Conservation (phyloP, 2,888 invertebrate genomes). For the Daptonema setosum region DNA sequence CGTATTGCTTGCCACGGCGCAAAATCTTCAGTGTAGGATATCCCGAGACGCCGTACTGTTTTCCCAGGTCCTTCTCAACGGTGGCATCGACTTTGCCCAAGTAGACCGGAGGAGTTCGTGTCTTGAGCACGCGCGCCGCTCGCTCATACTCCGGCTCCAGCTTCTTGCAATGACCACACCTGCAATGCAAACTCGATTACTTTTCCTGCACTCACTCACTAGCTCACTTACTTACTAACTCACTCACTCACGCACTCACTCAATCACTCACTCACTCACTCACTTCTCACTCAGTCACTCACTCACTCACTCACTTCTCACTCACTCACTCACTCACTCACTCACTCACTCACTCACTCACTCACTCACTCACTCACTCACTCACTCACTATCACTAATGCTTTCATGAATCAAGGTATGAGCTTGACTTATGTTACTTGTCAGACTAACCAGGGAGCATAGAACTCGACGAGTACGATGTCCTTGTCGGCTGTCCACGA, state of each 20-base stretch:
- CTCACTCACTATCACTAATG: too few relatives aligned
- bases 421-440: too few relatives aligned
- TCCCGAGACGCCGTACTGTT: constrained; percentile 33
- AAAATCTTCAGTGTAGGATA: constrained; percentile 37
- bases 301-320: too few relatives aligned
- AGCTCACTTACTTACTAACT: too few relatives aligned
- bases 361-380: too few relatives aligned
- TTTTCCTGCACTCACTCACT: too few relatives aligned
- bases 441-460: constrained; percentile 36
- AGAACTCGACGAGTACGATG: constrained; percentile 37
- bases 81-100: constrained; percentile 38
- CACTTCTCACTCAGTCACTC: too few relatives aligned
- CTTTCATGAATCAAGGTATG: too few relatives aligned
- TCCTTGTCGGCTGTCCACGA: constrained; percentile 29
- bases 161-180: constrained; percentile 34
- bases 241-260: too few relatives aligned
- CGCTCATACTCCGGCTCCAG: constrained; percentile 36
- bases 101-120: constrained; percentile 21
- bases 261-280: too few relatives aligned
- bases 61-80: constrained; percentile 32
- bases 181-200: constrained; percentile 11
- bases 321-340: too few relatives aligned
- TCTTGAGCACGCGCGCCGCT: constrained; percentile 30
- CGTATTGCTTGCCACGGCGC: constrained; percentile 32
- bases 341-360: too few relatives aligned